Percentiles rank a stretch among this genome's conserved stretches.
phyloP scores from a whole-genome alignment of 2,797 vertebrate species.

The Podarcis siculus region DNA sequence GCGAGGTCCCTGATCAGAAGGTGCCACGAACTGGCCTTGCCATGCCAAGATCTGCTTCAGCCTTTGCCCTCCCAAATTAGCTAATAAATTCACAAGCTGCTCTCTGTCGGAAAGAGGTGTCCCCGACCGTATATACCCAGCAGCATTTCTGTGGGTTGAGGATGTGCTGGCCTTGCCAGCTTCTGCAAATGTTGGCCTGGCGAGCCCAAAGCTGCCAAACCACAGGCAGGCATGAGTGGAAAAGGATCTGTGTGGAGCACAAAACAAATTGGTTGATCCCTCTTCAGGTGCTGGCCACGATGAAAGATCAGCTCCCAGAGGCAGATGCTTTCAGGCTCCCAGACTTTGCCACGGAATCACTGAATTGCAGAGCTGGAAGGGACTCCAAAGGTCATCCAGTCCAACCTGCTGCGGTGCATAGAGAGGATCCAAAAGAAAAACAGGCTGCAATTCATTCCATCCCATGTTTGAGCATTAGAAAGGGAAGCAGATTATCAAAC shows the following conservation, averaged over 20 bases:
- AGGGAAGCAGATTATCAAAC: background rate
- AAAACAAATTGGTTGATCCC: background rate
- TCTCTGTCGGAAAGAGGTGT: constrained; percentile 43
- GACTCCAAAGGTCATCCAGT: too few relatives aligned
- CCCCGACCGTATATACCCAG: constrained; percentile 6
- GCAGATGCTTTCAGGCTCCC: background rate
- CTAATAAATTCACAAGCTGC: constrained; percentile 52
- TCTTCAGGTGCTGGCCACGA: background rate
- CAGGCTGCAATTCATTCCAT: background rate
- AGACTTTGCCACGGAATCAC: background rate
- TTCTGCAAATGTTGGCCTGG: constrained; percentile 33
- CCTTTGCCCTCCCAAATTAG: constrained; percentile 40
- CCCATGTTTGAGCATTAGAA: background rate
- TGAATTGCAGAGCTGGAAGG: background rate
- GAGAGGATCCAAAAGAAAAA: background rate
- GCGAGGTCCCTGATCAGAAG: constrained; percentile 11
- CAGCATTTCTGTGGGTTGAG: constrained; percentile 19
- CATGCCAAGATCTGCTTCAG: constrained; percentile 41
- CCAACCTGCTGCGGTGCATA: too few relatives aligned
- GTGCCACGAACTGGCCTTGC: constrained; percentile 43
- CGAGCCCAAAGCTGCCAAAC: constrained; percentile 27
- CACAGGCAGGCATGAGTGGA: constrained; percentile 49
- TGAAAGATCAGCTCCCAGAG: background rate
- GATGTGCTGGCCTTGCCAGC: background rate
- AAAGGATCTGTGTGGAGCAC: background rate